phyloP scores from a whole-genome alignment of 1,140 invertebrate genomes.

The Orius insidiosus region DNA sequence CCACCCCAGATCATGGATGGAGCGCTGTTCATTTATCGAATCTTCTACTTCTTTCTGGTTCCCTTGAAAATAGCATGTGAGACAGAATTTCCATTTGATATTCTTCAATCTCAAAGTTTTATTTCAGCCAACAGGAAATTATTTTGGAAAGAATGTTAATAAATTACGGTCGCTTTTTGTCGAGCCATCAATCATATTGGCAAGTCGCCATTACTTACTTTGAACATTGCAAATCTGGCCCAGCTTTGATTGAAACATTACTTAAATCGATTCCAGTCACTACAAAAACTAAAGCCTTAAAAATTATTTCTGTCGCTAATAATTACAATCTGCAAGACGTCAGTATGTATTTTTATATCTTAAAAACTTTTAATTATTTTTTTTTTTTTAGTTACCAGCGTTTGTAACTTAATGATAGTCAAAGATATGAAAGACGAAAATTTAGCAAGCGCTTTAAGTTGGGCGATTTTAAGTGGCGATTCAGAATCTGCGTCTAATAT shows the following conservation, averaged over 20 bases:
- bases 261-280: conserved; percentile 54
- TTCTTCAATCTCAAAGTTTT: too few relatives aligned
- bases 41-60: conserved; percentile 63
- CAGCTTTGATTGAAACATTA: conserved; percentile 47
- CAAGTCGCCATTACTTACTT: conserved; percentile 77
- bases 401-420: conserved; percentile 53
- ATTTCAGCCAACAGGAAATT: too few relatives aligned
- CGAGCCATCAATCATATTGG: conserved; percentile 67
- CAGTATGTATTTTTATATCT: conserved; percentile 41
- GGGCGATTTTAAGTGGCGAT: conserved; percentile 59
- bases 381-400: conserved; percentile 37
- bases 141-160: conserved; percentile 52
- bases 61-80: conserved; percentile 36
- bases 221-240: conserved; percentile 42
- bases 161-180: conserved; percentile 69
- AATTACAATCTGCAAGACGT: conserved; percentile 49
- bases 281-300: conserved; percentile 55
- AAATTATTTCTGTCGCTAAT: conserved; percentile 60
- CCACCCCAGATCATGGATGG: conserved; percentile 77
- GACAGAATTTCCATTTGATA: too few relatives aligned
- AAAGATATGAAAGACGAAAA: conserved; percentile 35
- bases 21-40: conserved; percentile 84
- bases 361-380: too few relatives aligned
- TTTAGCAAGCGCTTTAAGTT: conserved; percentile 58
- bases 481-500: conserved; percentile 42